Conservation (phyloP, 2,888 invertebrate species). For the Malthinus seriepunctatus region DNA sequence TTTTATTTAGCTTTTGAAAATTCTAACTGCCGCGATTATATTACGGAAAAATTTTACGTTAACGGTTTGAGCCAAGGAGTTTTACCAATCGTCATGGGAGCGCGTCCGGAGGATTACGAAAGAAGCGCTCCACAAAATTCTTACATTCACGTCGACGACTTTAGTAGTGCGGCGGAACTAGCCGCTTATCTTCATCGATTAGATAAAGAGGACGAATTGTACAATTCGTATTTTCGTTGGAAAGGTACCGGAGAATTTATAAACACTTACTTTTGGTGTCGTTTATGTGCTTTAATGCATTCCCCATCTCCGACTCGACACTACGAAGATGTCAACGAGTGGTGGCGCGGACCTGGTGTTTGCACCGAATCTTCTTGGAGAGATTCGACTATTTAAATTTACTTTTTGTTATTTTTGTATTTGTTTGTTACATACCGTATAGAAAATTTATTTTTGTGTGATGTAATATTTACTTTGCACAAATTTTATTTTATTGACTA, state of each 20-base stretch:
- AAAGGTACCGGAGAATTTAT: slow-evolving; percentile 94
- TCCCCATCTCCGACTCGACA: slow-evolving; percentile 61
- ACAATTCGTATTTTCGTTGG: slow-evolving; percentile 92
- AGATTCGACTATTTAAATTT: slow-evolving; percentile 33
- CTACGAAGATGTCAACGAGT: slow-evolving; percentile 85
- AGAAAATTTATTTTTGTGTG: no score
- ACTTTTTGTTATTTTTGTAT: not conserved
- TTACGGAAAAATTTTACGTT: slow-evolving; percentile 96
- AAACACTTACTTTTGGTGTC: slow-evolving; percentile 94
- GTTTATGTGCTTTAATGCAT: slow-evolving; percentile 84
- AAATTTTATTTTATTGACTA: no score
- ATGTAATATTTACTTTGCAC: no score
- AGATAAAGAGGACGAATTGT: slow-evolving; percentile 85
- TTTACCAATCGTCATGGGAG: slow-evolving; percentile 95
- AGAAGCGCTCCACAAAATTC: slow-evolving; percentile 87
- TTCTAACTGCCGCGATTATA: slow-evolving; percentile 94
- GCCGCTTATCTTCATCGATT: slow-evolving; percentile 84
- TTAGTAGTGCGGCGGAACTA: slow-evolving; percentile 81
- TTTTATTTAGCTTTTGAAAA: slow-evolving; percentile 98
- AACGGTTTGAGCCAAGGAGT: slow-evolving; percentile 88
- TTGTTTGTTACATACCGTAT: not conserved
- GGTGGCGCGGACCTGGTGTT: slow-evolving; percentile 86
- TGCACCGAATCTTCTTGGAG: slow-evolving; percentile 75
- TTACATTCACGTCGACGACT: slow-evolving; percentile 96
- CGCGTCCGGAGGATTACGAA: slow-evolving; percentile 88